phyloP scores from a whole-genome alignment of 2,797 vertebrate genomes.

The Rhadinocentrus ornatus region DNA sequence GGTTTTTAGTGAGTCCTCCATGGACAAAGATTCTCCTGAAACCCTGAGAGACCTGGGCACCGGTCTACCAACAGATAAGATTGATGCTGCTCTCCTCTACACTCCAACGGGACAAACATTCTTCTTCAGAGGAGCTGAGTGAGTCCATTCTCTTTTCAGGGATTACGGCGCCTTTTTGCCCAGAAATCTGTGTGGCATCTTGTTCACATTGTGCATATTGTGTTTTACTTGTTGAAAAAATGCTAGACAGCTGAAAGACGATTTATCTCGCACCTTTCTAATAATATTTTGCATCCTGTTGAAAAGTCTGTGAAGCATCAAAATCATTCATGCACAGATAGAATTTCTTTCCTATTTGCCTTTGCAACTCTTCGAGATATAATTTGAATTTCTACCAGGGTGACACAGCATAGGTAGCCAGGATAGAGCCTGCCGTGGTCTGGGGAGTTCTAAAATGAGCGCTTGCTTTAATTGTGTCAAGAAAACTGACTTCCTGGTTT shows the following conservation, averaged over 20 bases:
- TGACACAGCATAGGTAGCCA: neutral
- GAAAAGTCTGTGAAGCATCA: neutral
- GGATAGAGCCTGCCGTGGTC: neutral
- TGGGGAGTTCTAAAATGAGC: too few relatives aligned
- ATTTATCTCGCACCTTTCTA: neutral
- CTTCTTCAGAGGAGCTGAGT: constrained; percentile 92
- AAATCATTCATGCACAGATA: neutral
- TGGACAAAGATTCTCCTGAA: constrained; percentile 90
- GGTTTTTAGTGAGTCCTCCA: constrained; percentile 89
- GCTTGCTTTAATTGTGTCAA: too few relatives aligned
- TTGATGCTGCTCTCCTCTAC: constrained; percentile 91
- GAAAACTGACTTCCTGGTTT: neutral
- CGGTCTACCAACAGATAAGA: constrained; percentile 87
- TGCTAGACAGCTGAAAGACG: neutral
- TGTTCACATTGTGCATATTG: neutral
- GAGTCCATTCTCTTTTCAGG: constrained; percentile 56
- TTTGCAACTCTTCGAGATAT: too few relatives aligned
- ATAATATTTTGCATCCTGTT: neutral
- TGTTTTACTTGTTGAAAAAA: neutral
- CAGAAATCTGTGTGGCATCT: neutral
- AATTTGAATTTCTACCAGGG: neutral
- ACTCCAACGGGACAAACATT: constrained; percentile 92
- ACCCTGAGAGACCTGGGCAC: constrained; percentile 87
- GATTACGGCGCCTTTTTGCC: neutral
- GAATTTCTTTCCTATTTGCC: neutral